Base-by-base conservation (phyloP, 2,113 vertebrate species). In the Notothenia rossii region DNA sequence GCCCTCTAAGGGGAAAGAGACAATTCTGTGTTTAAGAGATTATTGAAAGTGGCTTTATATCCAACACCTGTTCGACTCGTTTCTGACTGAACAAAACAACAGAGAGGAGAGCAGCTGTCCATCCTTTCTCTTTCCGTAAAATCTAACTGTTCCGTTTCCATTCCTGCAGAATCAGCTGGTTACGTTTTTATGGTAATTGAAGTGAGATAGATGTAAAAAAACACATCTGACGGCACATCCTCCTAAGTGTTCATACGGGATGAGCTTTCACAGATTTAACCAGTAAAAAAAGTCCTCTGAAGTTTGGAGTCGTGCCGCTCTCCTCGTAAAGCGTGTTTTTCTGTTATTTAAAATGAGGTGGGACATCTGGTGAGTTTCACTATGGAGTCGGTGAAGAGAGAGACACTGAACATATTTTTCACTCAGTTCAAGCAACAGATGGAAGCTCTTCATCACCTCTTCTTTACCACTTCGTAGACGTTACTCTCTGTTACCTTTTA, bases 321-420 rank as follows among this genome's bases (percentile, higher is more conserved):
- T 1, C 1, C 17, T 70, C 40, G 50, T 78, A 81, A 88, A 88
- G 85, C 6, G 8, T 20, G 5, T 64, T 50, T 58, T 69, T 49
- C 9, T 1, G 5, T 64, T 50, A 43, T 69, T 49, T 13, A 2
- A 65, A 13, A 43, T 45, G 4, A 84, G 51, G 64, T 33, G 53
- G 12, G 20, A 40, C 36, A 1, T 67, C 20, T 40, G 53, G 12
- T 61, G 11, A 46, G 64, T 46, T 75, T 63, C 40, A 10, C 63
- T n/a, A 36, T 3, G 0, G 18, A 22, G 18, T 25, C 12, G 18
- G 36, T 10, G 49, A 50, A 51, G 43, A n/a, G 55, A 72, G 8
- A 48, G 45, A 49, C 36, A 46, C 49, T 14, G 10, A 20, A 15
- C 18, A 49, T 4, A 20, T 17, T 53, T 2, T 36, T 66, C 53